Percentiles rank a stretch among this genome's conserved stretches.
Conservation (phyloP, 2,113 vertebrate genomes). For the Conger conger region DNA sequence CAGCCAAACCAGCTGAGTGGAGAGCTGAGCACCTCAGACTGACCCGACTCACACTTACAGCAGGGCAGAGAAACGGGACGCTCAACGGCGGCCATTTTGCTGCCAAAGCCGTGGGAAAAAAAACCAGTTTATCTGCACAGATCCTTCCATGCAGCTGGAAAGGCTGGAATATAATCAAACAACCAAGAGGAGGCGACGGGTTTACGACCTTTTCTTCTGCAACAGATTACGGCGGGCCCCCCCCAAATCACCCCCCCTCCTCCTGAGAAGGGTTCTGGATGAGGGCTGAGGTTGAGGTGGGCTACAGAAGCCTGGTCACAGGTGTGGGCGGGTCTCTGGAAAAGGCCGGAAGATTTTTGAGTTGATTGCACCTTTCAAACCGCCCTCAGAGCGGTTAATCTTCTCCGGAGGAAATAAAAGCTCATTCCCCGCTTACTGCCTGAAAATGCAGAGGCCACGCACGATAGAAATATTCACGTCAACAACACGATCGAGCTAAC, state of each 20-base stretch:
- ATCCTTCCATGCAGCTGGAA: background rate
- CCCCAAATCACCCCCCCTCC: constrained; percentile 2
- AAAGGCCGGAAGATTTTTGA: background rate
- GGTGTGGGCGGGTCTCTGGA: constrained; percentile 16
- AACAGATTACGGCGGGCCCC: constrained; percentile 10
- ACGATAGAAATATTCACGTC: constrained; percentile 19
- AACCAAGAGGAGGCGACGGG: no score
- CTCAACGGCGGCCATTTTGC: background rate
- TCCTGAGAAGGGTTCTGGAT: background rate
- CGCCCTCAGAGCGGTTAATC: constrained; percentile 22
- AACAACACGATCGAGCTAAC: constrained; percentile 25
- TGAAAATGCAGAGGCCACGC: constrained; percentile 1
- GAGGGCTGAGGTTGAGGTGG: constrained; percentile 1
- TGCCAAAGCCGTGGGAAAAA: background rate
- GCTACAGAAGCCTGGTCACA: constrained; percentile 11
- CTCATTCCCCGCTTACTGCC: background rate
- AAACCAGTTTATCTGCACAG: background rate
- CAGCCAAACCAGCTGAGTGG: background rate
- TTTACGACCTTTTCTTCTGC: constrained; percentile 19
- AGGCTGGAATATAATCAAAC: background rate
- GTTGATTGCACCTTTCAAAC: constrained; percentile 11
- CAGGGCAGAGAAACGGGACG: background rate
- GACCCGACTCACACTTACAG: background rate
- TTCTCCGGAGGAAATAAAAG: constrained; percentile 22
- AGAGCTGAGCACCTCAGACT: background rate